Evolutionary conservation across 2,797 vertebrate species (phyloP), one percentile per base, ranked within the genome.

Genomic region (Agapornis canus): DNA sequence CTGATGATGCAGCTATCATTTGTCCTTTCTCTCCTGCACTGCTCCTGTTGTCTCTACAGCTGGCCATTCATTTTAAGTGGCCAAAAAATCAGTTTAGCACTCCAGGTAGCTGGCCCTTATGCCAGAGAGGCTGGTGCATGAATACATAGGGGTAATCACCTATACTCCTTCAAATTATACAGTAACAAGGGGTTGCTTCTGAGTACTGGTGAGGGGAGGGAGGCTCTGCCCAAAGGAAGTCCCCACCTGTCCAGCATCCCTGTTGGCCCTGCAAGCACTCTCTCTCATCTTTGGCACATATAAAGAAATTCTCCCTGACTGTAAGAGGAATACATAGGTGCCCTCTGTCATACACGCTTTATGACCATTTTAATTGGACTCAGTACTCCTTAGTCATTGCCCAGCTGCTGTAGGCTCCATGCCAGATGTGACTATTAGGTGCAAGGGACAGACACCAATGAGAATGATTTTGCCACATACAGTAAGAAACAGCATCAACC

Each of bases 371-470:
- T 93, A 97, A 95, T 87, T 95, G 86, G 94, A 95, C 95, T 93
- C 91, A 95, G 78, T 19, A 90, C 80, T 94, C 94, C 94, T 97
- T 97, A 95, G 84, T 95, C 73, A 96, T 79, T 90, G 86, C 77
- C 92, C 83, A 79, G 94, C 95, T 96, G 95, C 86, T 75, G 56
- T 65, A 59, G 94, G 96, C 82, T 79, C 32, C 52, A 63, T 0
- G 61, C 94, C 94, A 95, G 69, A 56, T 9, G 7, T 95, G 86
- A 92, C 8, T 4, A 92, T 66, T 63, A 82, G 79, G 39, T 92
- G 82, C 84, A 71, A 68, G 90, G 86, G 93, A 94, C 77, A 91
- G 75, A 90, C 40, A 89, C 71, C 68, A 93, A 1, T 9, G 45
- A 60, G 52, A 71, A 43, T 0, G 11, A 82, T 92, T 92, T 94